Percentiles rank a stretch among this genome's conserved stretches.
These are phyloP conservation scores for Abrostola triplasia DNA, from an alignment of 2,888 invertebrate genomes.

Conservation along the genomic window DNA sequence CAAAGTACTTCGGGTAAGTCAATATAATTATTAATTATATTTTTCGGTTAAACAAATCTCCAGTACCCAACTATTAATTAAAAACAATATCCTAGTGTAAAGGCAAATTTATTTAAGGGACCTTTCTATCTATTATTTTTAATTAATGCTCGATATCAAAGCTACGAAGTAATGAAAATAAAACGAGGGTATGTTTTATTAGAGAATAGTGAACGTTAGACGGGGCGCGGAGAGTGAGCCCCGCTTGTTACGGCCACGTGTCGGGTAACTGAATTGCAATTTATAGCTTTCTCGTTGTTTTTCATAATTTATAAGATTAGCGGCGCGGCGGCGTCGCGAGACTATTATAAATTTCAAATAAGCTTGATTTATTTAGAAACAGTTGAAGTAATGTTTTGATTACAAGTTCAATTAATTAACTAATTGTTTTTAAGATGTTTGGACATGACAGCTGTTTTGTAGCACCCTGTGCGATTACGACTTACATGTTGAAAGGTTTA, in stretches of 20 bases:
- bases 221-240: constrained; percentile 15
- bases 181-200: constrained; percentile 30
- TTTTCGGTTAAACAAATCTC: neutral
- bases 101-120: neutral
- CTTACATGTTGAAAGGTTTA: too few relatives aligned
- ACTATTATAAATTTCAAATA: constrained; percentile 77
- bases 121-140: constrained; percentile 1
- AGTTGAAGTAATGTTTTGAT: constrained; percentile 66
- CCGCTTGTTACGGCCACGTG: constrained; percentile 52
- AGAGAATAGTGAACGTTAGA: constrained; percentile 30
- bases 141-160: constrained; percentile 32
- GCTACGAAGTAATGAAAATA: constrained; percentile 35
- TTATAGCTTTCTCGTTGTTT: constrained; percentile 79
- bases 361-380: constrained; percentile 71
- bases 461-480: too few relatives aligned
- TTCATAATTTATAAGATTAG: constrained; percentile 82
- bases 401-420: constrained; percentile 16
- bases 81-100: constrained; percentile 23
- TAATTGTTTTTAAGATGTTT: constrained; percentile 7
- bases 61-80: constrained; percentile 3
- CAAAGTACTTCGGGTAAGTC: neutral
- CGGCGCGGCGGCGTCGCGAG: constrained; percentile 61
- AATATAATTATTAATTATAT: too few relatives aligned
- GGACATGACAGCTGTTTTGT: neutral
- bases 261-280: constrained; percentile 71